Evolutionary conservation across 2,113 vertebrate genomes (phyloP).

Genomic region (Stigmatopora nigra): DNA sequence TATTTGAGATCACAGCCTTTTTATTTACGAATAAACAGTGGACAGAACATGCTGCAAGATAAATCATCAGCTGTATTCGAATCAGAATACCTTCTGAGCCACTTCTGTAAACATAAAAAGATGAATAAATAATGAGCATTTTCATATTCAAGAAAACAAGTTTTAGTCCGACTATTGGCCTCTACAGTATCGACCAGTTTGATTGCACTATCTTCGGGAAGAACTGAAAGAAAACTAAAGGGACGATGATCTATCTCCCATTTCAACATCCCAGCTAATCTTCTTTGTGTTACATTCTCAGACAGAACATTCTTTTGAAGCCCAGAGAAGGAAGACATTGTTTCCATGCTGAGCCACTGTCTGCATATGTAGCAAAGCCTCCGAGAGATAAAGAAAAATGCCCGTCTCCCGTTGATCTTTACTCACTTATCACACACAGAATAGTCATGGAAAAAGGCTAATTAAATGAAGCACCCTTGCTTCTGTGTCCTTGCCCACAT

Average conservation of each 20-base stretch:
- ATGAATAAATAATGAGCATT: too few relatives aligned
- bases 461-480: constrained; percentile 1
- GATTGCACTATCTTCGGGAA: constrained; percentile 31
- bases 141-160: background rate
- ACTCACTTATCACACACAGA: constrained; percentile 4
- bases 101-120: too few relatives aligned
- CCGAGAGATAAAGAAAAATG: constrained; percentile 20
- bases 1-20: background rate
- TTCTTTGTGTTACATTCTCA: constrained; percentile 27
- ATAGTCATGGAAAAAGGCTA: background rate
- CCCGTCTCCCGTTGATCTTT: constrained; percentile 4
- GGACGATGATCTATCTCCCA: constrained; percentile 32
- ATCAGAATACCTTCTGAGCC: background rate
- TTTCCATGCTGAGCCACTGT: constrained; percentile 26
- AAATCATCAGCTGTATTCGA: background rate
- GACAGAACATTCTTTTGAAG: constrained; percentile 32
- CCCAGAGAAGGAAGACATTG: constrained; percentile 24
- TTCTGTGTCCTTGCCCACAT: constrained; percentile 17
- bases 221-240: constrained; percentile 37
- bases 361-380: constrained; percentile 8
- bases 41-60: too few relatives aligned
- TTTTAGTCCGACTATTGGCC: constrained; percentile 3
- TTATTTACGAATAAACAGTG: background rate
- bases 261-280: constrained; percentile 40
- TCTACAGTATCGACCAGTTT: constrained; percentile 33